Base-by-base conservation (phyloP, 1,140 invertebrate species). In the Drosophila quadrilineata region DNA sequence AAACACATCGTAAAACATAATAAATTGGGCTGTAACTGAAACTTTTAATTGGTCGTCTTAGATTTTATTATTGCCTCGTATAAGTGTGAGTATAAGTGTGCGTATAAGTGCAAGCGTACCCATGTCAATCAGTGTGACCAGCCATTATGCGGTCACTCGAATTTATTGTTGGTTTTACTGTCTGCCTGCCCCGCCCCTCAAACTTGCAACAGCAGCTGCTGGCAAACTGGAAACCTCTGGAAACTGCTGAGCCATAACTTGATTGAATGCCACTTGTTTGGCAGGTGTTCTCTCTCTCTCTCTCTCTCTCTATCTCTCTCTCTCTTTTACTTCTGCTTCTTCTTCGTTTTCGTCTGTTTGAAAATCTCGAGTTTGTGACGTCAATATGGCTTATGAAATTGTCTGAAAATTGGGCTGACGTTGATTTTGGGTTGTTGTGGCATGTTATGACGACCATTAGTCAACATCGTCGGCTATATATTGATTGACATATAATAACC, bases 401-500 rank as follows among this genome's bases (percentile, higher is more conserved):
- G 63, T 72, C 63, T 58, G 54, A 64, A 69, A 82, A 79, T 79
- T 79, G 59, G 71, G 28, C 43, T 67, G 70, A 79, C 75, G 70
- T 82, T 82, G 72, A 59, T 59, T 73, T 71, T 35, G 41, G 48
- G n/a, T n/a, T n/a, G n/a, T 29, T 48, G 28, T 57, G 68, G 48
- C 41, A 66, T 50, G 59, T 48, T 64, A 57, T 58, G 62, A 19
- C 29, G 43, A 21, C 68, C 76, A 80, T 74, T 74, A 73, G 69
- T 77, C 69, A 73, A 59, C 64, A 56, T 48, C 43, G 60, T n/a
- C n/a, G n/a, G n/a, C n/a, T n/a, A n/a, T n/a, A n/a, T 70, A 77
- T 82, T 77, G 79, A 84, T 76, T 84, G 79, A 64, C 69, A 85
- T 82, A 62, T 77, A 79, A 82, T 82, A 76, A 63, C 59, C 72